Evolutionary conservation across 2,888 invertebrate genomes (phyloP).

Genomic region (Epistrophe eligans): DNA sequence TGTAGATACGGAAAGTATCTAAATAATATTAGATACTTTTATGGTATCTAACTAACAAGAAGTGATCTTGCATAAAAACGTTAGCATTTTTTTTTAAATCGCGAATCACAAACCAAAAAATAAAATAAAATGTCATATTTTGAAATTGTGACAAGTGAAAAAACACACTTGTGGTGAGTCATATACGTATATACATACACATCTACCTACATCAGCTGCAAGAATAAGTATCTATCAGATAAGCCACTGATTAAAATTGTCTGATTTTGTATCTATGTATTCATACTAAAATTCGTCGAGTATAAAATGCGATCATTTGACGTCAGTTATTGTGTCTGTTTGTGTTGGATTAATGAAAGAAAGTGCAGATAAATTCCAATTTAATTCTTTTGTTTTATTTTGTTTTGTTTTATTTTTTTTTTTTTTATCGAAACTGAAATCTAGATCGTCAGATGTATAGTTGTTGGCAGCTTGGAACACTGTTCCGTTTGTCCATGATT

Average conservation of each 20-base stretch:
- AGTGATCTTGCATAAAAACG: constrained; percentile 7
- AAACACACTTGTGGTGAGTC: constrained; percentile 62
- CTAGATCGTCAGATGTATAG: constrained; percentile 47
- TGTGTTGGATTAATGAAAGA: constrained; percentile 59
- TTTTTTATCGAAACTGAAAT: constrained; percentile 64
- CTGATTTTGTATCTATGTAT: background rate
- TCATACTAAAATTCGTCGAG: too few relatives aligned
- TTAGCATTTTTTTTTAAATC: background rate
- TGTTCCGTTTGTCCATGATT: constrained; percentile 23
- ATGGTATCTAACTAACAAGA: constrained; percentile 45
- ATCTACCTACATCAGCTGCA: background rate
- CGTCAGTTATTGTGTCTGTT: constrained; percentile 37
- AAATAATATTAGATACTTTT: constrained; percentile 30
- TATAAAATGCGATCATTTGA: constrained; percentile 40
- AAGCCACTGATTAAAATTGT: constrained; percentile 14
- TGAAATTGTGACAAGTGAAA: constrained; percentile 46
- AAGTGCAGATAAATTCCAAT: constrained; percentile 68
- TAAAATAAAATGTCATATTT: constrained; percentile 28
- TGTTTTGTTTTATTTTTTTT: constrained; percentile 1
- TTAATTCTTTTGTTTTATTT: constrained; percentile 38
- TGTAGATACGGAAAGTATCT: constrained; percentile 15
- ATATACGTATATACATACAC: too few relatives aligned
- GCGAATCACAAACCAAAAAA: background rate
- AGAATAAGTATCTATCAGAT: constrained; percentile 17
- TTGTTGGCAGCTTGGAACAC: background rate